A percentile compares a stretch with the other conserved stretches of the same genome.
Evolutionary conservation across 35 echinoderm and acorn worm genomes (phyloP).

Genomic region (Ophioderma brevispina): DNA sequence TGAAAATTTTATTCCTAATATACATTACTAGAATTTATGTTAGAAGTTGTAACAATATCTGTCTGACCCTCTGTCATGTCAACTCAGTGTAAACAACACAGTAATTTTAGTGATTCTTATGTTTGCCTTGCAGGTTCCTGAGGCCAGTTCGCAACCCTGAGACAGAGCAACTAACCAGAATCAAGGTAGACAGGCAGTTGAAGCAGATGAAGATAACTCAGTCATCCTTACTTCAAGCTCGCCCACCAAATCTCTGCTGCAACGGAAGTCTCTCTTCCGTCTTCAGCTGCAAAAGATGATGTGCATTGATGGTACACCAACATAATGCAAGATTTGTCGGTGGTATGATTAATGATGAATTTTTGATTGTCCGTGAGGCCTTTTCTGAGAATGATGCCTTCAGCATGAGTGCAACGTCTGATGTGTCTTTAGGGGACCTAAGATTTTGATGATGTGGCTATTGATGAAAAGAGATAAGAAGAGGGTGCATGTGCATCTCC

Average conservation of each 20-base stretch:
- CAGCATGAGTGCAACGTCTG: conserved; percentile 90
- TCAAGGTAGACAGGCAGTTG: no score
- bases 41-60: no score
- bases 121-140: neutral
- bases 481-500: conserved; percentile 2
- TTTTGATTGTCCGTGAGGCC: conserved; percentile 82
- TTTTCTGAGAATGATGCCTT: conserved; percentile 99
- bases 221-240: conserved; percentile 15
- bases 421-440: conserved; percentile 79
- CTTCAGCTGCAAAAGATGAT: conserved; percentile 84
- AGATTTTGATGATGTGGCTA: conserved; percentile 92
- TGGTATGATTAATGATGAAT: conserved; percentile 73
- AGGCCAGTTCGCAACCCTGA: conserved; percentile 28
- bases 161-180: neutral
- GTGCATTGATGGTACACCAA: conserved; percentile 78
- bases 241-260: neutral
- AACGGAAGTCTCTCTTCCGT: conserved; percentile 4
- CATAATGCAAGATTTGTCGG: conserved; percentile 31
- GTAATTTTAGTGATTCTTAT: no score
- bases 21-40: no score
- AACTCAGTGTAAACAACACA: no score
- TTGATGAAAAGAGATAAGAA: conserved; percentile 70
- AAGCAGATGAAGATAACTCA: conserved; percentile 6
- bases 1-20: no score
- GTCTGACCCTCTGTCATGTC: no score